These are phyloP conservation scores for Stegana nigrithorax DNA, from an alignment of 2,888 invertebrate genomes.

Conservation along the genomic window DNA sequence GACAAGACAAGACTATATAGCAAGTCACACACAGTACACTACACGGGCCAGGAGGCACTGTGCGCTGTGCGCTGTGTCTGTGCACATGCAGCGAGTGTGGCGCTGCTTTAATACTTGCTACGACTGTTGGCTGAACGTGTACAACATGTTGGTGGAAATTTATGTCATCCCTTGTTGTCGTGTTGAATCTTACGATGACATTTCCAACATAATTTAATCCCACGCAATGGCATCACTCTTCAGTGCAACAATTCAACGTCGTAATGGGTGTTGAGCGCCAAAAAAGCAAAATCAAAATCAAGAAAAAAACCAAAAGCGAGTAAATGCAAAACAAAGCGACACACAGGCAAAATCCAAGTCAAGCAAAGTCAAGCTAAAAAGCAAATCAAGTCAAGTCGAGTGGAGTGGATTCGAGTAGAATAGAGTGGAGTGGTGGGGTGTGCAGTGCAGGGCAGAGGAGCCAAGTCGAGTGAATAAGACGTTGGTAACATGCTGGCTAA, in stretches of 20 bases:
- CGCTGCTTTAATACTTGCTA: constrained; percentile 33
- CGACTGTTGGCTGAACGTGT: constrained; percentile 33
- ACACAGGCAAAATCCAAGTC: no score
- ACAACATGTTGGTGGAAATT: constrained; percentile 67
- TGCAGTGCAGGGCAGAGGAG: neutral
- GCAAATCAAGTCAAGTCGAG: no score
- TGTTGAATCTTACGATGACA: constrained; percentile 69
- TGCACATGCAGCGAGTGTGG: constrained; percentile 27
- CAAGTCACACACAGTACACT: neutral
- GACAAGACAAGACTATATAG: no score
- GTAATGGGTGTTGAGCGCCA: constrained; percentile 56
- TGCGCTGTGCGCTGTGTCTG: neutral
- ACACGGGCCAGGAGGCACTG: neutral
- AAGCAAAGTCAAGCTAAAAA: no score
- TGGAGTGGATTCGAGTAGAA: no score
- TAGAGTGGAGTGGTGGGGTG: no score
- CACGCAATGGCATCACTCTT: constrained; percentile 56
- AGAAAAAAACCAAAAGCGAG: constrained; percentile 21
- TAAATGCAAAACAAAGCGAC: no score
- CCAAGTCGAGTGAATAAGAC: neutral
- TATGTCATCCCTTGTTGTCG: constrained; percentile 69
- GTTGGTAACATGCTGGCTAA: constrained; percentile 14
- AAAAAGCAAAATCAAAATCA: constrained; percentile 32
- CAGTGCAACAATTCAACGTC: constrained; percentile 41
- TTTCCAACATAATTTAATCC: constrained; percentile 69